Base-by-base conservation (phyloP, 2,797 vertebrate species). In the Bradypus variegatus region DNA sequence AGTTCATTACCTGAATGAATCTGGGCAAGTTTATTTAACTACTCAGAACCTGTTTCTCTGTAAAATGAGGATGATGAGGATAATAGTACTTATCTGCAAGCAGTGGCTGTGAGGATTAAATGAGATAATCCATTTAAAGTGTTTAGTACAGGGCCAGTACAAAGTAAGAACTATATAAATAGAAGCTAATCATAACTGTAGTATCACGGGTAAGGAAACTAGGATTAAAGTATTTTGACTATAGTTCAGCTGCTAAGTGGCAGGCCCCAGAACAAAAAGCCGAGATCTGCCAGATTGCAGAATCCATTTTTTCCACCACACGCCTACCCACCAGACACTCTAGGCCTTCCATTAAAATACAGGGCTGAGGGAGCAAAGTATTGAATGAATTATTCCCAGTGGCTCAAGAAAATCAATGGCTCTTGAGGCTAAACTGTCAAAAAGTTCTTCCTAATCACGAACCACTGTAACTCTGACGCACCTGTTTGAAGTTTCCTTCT, bases 181-280 rank as follows among this genome's bases (percentile, higher is more conserved):
- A 80, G 81, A 50, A 93, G 14, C 45, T 86, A 55, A n/a, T 86
- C 72, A 69, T 88, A 91, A 86, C 11, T 78, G 45, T 91, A 92
- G 65, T 80, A 75, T 64, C 58, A 92, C n/a, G 94, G 75, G 70
- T 38, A 21, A 92, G 27, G 79, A 92, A 83, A 86, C 55, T n/a
- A 78, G 58, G 48, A 45, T 72, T 89, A 70, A 84, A 70, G 33
- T 64, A 91, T 75, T n/a, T 81, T 86, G 50, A 18, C 29, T 86
- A 55, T 78, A 81, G 50, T 92, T 79, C 70, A 93, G 64, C 41
- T 85, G 65, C 55, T 81, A 86, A 83, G 38, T 75, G 50, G 69
- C 77, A 64, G 73, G 38, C 15, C 75, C 48, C 31, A 91, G 73
- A 78, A 81, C 45, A 90, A 90, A 90, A 90, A 80, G 33, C 36